phyloP scores from a whole-genome alignment of 2,113 vertebrate genomes.

The Aegithalos caudatus region DNA sequence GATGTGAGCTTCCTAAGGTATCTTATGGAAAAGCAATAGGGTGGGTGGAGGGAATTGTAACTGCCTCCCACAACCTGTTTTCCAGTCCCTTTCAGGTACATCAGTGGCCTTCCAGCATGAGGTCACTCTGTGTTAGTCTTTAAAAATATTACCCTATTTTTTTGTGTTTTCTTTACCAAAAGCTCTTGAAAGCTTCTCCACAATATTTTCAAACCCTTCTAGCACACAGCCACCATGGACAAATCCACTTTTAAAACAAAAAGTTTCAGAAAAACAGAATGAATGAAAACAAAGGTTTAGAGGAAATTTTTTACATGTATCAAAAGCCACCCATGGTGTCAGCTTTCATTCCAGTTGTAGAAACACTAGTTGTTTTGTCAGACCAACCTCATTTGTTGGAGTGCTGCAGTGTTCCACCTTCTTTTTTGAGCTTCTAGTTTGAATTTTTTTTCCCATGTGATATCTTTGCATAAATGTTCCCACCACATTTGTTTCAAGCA shows the following conservation, averaged over 20 bases:
- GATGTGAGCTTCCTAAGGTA: neutral
- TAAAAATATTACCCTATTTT: neutral
- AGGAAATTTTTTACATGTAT: neutral
- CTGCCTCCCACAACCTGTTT: accelerated
- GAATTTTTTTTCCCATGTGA: neutral
- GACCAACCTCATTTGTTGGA: neutral
- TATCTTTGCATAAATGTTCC: neutral
- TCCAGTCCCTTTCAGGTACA: neutral
- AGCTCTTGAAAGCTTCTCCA: neutral
- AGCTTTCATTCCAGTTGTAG: neutral
- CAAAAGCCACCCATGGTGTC: neutral
- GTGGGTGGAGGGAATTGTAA: neutral
- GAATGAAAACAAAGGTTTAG: neutral
- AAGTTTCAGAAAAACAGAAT: neutral
- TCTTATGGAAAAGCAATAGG: neutral
- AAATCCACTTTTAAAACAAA: neutral
- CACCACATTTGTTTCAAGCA: neutral
- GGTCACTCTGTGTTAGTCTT: neutral
- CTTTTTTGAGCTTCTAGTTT: neutral
- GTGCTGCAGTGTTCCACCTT: neutral
- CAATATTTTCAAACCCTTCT: neutral
- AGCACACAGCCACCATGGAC: neutral
- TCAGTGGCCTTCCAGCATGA: neutral
- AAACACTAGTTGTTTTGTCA: neutral
- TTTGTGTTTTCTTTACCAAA: neutral